Evolutionary conservation across 2,113 vertebrate genomes (phyloP), one percentile per base, ranked within the genome.

Genomic region (Galbula dea): DNA sequence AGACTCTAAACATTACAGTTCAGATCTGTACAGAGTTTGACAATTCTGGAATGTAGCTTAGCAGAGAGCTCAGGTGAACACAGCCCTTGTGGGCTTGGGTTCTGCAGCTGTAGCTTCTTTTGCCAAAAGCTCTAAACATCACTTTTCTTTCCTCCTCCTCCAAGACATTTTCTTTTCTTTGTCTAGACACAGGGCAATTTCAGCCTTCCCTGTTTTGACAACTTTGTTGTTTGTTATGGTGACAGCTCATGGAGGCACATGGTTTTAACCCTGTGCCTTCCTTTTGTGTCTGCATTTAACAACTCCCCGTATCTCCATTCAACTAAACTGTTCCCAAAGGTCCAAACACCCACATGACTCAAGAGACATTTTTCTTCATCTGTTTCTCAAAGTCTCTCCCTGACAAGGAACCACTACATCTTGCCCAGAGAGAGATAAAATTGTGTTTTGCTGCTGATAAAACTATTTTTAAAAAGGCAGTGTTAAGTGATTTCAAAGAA

Each of bases 21-120:
- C 76, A 67, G 73, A 19, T 55, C 26, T 37, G 23, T 22, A 10
- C 5, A 2, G 1, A 37, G 59, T 58, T 27, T 12, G 37, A 27
- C 15, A 55, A 0, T 32, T 46, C 1, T 1, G 43, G 59, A 41
- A 46, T 7, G 24, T 1, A 69, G n/a, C 43, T 81, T 7, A 58
- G 49, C 81, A 52, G 37, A 21, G 36, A 66, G 21, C 11, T 7
- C 26, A 24, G 32, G 24, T 18, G 32, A 65, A 32, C 32, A 48
- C 4, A 63, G 48, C 36, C 37, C 52, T 72, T 51, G 0, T 3
- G 15, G 27, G 26, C 12, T 0, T 71, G 58, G 34, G 21, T 8
- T 81, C 78, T 75, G 43, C 37, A 62, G 49, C 88, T 66, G 37
- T 7, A 77, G 4, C 69, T 76, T 65, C 59, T 80, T 80, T 77